Conservation (phyloP, 2,113 vertebrate genomes). For the Ictalurus furcatus region DNA sequence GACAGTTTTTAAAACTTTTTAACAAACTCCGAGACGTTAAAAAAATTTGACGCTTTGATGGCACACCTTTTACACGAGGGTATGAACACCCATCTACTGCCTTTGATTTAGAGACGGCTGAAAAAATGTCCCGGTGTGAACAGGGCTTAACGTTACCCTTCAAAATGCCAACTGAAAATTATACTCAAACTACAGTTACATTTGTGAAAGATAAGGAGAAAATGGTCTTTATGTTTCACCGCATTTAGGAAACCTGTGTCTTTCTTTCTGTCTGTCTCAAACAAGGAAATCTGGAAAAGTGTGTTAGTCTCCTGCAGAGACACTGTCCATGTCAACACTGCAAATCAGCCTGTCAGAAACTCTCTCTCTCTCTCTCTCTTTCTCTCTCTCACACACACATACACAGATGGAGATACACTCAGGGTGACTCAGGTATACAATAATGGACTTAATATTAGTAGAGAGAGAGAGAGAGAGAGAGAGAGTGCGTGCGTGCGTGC, state of each 20-base stretch:
- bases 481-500: conserved; percentile 13
- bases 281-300: neutral
- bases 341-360: neutral
- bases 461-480: conserved; percentile 9
- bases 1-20: too few species aligned
- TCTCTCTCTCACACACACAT: too few species aligned
- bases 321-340: neutral
- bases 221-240: neutral
- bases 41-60: too few species aligned
- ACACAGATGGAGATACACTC: neutral
- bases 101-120: too few species aligned
- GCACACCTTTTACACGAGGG: too few species aligned
- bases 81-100: neutral
- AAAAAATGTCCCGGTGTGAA: too few species aligned
- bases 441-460: neutral
- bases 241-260: neutral
- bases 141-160: neutral
- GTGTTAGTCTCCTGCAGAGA: neutral
- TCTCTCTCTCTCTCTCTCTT: too few species aligned
- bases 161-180: neutral
- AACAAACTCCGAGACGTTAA: too few species aligned
- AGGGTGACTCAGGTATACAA: neutral
- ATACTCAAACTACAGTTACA: neutral
- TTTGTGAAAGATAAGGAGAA: neutral
- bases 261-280: neutral